Conservation (phyloP, 2,113 vertebrate genomes). For the Pleuronectes platessa region DNA sequence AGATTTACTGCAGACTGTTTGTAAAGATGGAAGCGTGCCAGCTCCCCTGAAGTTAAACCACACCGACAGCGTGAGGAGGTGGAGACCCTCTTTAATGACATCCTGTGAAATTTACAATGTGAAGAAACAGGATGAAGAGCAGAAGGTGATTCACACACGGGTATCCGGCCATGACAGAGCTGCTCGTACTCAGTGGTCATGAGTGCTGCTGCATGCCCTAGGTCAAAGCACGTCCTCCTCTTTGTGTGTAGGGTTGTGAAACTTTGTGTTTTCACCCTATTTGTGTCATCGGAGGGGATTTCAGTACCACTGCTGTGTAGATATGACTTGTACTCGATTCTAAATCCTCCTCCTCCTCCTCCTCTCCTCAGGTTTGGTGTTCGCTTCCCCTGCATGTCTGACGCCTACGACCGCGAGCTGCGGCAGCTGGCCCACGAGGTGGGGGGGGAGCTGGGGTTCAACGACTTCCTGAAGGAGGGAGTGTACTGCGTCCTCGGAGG, state of each 20-base stretch:
- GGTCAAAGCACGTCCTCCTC: neutral
- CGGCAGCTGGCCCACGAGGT: conserved; percentile 72
- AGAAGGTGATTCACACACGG: too few species aligned
- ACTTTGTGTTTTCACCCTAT: neutral
- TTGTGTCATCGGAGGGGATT: neutral
- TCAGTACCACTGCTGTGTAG: neutral
- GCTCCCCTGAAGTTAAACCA: too few species aligned
- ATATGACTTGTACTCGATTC: neutral
- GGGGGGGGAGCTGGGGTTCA: conserved; percentile 81
- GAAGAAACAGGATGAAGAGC: too few species aligned
- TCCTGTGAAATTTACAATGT: too few species aligned
- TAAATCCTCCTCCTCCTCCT: neutral
- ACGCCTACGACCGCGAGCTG: conserved; percentile 88
- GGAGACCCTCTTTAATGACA: too few species aligned
- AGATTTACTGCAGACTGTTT: too few species aligned
- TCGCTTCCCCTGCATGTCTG: conserved; percentile 93
- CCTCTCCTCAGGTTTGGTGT: conserved; percentile 85
- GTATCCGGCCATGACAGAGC: too few species aligned
- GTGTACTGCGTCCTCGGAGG: conserved; percentile 88
- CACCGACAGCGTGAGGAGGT: too few species aligned
- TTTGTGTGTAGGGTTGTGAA: neutral
- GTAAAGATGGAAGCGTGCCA: too few species aligned
- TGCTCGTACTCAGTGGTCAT: neutral
- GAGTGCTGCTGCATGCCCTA: neutral
- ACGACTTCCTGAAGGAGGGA: conserved; percentile 83